A percentile compares a stretch with the other conserved stretches of the same genome.
Evolutionary conservation across 2,113 vertebrate species (phyloP).

Genomic region (Perognathus longimembris): DNA sequence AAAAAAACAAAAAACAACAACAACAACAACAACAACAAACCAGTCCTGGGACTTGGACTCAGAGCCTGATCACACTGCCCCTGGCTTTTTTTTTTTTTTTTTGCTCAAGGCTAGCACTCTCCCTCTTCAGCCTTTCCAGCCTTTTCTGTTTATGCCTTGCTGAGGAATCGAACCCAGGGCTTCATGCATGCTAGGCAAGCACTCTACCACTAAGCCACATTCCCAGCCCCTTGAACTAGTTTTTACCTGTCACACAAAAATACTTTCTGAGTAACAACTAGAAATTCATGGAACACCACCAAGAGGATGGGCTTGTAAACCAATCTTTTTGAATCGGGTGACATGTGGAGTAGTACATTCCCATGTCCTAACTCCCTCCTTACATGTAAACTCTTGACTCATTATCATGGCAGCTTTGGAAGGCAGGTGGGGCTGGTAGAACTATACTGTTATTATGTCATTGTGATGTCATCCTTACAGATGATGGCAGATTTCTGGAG

Average conservation of each 20-base stretch:
- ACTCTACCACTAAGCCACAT: too few species aligned
- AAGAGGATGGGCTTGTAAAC: neutral
- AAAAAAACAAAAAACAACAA: too few species aligned
- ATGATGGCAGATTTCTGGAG: neutral
- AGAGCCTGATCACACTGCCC: too few species aligned
- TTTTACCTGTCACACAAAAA: neutral
- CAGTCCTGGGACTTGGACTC: too few species aligned
- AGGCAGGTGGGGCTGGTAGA: neutral
- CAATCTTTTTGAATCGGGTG: neutral
- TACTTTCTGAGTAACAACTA: neutral
- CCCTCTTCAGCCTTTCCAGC: too few species aligned
- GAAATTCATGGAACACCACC: neutral
- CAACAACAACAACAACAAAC: too few species aligned
- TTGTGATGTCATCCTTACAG: neutral
- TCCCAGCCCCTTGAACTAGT: too few species aligned
- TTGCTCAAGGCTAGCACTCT: too few species aligned
- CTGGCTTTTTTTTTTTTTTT: too few species aligned
- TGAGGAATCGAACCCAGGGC: too few species aligned
- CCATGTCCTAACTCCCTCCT: neutral
- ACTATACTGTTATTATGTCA: neutral
- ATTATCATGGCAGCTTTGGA: neutral
- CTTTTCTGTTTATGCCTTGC: too few species aligned
- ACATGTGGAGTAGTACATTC: neutral
- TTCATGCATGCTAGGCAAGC: too few species aligned
- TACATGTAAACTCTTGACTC: neutral